Evolutionary conservation across 2,888 invertebrate species (phyloP).

Genomic region (Mylabris sibirica): DNA sequence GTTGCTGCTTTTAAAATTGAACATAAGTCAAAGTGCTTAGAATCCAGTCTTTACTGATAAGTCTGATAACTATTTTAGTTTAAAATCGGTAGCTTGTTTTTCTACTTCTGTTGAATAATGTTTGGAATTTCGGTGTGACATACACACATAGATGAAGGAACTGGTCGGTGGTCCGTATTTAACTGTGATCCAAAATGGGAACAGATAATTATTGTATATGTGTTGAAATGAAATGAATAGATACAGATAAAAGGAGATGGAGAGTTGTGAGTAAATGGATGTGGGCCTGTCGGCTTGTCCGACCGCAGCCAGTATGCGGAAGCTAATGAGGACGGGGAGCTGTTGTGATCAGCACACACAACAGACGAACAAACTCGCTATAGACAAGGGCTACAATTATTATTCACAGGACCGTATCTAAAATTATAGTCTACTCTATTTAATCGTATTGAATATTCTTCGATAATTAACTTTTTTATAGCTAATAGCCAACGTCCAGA

Average conservation of each 20-base stretch:
- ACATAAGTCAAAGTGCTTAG: too few relatives aligned
- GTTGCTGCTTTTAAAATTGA: too few relatives aligned
- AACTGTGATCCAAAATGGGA: slow-evolving; percentile 1
- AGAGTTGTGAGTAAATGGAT: slow-evolving; percentile 22
- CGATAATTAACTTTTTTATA: neutral
- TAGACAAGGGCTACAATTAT: neutral
- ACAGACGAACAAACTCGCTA: slow-evolving; percentile 38
- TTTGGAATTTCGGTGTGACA: slow-evolving; percentile 34
- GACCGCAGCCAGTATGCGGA: slow-evolving; percentile 46
- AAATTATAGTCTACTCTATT: too few relatives aligned
- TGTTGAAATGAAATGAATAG: slow-evolving; percentile 11
- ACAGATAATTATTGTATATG: neutral
- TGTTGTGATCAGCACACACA: slow-evolving; percentile 43
- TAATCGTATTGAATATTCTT: neutral
- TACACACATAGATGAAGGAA: slow-evolving; percentile 29
- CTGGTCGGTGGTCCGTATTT: slow-evolving; percentile 31
- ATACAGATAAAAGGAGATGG: slow-evolving; percentile 18
- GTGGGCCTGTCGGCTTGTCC: slow-evolving; percentile 23
- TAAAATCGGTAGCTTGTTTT: neutral
- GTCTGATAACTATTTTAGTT: neutral
- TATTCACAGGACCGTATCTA: neutral
- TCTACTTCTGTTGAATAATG: slow-evolving; percentile 18
- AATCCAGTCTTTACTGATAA: too few relatives aligned
- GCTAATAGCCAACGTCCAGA: neutral
- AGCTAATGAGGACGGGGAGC: slow-evolving; percentile 49